Conservation (phyloP, 1,140 invertebrate genomes). For the Vollenhovia emeryi region DNA sequence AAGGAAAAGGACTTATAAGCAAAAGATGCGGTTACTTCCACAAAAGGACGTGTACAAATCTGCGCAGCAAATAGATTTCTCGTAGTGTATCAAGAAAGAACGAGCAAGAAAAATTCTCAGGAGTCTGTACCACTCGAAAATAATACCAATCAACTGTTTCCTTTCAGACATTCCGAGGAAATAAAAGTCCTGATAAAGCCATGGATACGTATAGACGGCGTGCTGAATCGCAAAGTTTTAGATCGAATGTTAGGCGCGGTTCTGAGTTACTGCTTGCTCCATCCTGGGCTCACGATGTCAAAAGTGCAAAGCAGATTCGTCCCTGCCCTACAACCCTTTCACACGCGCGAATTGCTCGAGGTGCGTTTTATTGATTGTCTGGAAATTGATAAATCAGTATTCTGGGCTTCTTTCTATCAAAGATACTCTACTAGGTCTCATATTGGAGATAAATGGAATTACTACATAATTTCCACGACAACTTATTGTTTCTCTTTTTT, state of each 20-base stretch:
- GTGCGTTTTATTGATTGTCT: slow-evolving; percentile 71
- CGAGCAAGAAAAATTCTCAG: slow-evolving; percentile 1
- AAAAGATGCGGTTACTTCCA: slow-evolving; percentile 74
- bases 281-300: slow-evolving; percentile 86
- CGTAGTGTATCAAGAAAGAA: slow-evolving; percentile 71
- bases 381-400: slow-evolving; percentile 3
- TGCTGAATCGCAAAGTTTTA: slow-evolving; percentile 89
- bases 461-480: slow-evolving; percentile 55
- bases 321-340: slow-evolving; percentile 85
- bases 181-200: slow-evolving; percentile 86
- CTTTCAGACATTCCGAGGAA: slow-evolving; percentile 80
- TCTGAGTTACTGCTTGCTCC: slow-evolving; percentile 87
- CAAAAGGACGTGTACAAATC: slow-evolving; percentile 79
- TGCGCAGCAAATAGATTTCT: slow-evolving; percentile 79
- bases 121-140: not conserved
- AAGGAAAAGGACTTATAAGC: slow-evolving; percentile 61
- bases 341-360: slow-evolving; percentile 85
- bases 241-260: slow-evolving; percentile 89
- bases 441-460: not conserved
- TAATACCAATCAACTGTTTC: not conserved
- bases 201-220: slow-evolving; percentile 92
- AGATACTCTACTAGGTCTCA: slow-evolving; percentile 6
- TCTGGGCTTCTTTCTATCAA: not conserved
- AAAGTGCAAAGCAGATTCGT: slow-evolving; percentile 86
- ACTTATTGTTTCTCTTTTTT: slow-evolving; percentile 72